A percentile compares a stretch with the other conserved stretches of the same genome.
These are phyloP conservation scores for Myotis yumanensis DNA, from an alignment of 2,113 vertebrate species.

Conservation along the genomic window DNA sequence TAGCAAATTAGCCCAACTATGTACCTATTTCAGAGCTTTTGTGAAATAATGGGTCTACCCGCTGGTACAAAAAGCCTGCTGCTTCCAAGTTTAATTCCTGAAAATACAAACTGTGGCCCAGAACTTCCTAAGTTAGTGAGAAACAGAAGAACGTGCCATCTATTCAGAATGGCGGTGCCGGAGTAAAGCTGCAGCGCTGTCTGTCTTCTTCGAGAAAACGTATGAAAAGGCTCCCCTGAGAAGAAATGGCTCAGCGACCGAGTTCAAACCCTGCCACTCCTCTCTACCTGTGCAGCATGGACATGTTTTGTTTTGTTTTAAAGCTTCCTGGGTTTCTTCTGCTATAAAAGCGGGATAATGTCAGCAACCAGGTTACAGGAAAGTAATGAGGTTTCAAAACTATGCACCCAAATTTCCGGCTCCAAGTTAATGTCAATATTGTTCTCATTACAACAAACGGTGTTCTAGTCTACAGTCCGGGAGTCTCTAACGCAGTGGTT, in stretches of 20 bases:
- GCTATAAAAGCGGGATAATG: not conserved
- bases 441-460: rapidly evolving
- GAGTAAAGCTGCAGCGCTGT: rapidly evolving
- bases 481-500: rapidly evolving
- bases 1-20: not conserved
- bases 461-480: rapidly evolving
- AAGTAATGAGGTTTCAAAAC: not conserved
- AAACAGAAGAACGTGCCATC: not conserved
- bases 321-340: not conserved
- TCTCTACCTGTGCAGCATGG: too few relatives aligned
- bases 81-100: not conserved
- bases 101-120: not conserved
- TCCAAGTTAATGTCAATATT: not conserved
- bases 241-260: rapidly evolving
- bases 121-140: not conserved
- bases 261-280: not conserved
- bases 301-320: not conserved
- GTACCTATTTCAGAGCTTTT: not conserved
- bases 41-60: not conserved
- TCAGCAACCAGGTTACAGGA: not conserved
- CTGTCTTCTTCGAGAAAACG: too few relatives aligned
- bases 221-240: not conserved
- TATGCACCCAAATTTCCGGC: not conserved
- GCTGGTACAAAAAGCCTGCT: not conserved
- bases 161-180: rapidly evolving